These are phyloP conservation scores for Cydia amplana DNA, from an alignment of 1,140 invertebrate species.

Conservation along the genomic window DNA sequence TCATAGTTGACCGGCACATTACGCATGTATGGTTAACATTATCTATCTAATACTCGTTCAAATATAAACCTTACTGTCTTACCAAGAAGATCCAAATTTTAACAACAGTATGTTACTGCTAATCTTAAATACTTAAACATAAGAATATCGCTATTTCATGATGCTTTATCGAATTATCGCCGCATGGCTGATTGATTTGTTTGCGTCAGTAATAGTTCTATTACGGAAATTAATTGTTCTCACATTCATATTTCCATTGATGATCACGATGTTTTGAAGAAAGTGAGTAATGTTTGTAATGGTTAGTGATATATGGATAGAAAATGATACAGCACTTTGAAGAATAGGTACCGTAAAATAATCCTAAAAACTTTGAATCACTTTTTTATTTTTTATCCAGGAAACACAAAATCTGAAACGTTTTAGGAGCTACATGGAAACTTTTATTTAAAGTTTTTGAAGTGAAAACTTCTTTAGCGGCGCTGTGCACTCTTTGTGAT, in stretches of 20 bases:
- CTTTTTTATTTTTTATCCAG: too few species aligned
- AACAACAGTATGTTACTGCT: background rate
- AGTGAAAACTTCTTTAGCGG: too few species aligned
- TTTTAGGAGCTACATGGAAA: too few species aligned
- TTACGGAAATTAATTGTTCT: background rate
- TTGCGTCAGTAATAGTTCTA: conserved; percentile 1
- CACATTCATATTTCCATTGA: background rate
- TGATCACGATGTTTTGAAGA: background rate
- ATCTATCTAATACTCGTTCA: background rate
- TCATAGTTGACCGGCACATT: background rate
- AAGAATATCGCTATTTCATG: background rate
- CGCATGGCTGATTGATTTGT: conserved; percentile 12
- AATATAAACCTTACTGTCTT: background rate
- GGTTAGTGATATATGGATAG: background rate
- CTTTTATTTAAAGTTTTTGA: too few species aligned
- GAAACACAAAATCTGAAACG: too few species aligned
- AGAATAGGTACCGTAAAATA: too few species aligned
- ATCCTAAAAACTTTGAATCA: too few species aligned
- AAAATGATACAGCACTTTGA: too few species aligned
- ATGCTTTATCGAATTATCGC: conserved; percentile 7
- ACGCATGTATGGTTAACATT: background rate
- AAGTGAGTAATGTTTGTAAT: conserved; percentile 6
- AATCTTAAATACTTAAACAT: background rate
- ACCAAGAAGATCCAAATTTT: background rate
- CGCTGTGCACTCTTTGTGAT: too few species aligned